Evolutionary conservation across 2,797 vertebrate genomes (phyloP).

Genomic region (Leucoraja ocellata): DNA sequence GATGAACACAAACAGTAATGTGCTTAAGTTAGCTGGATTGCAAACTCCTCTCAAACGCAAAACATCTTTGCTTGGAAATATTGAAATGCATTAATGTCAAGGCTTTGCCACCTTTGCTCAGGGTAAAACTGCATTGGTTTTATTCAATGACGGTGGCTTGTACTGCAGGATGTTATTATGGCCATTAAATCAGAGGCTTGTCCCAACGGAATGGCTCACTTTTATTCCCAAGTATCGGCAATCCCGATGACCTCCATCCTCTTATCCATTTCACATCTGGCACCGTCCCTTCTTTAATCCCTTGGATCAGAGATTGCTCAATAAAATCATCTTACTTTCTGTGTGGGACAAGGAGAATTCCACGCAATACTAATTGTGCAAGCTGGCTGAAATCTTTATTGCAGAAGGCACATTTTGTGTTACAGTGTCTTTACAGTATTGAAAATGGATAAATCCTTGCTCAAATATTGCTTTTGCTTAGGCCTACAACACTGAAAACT

Average conservation of each 20-base stretch:
- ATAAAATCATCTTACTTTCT: constrained; percentile 68
- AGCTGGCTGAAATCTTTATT: constrained; percentile 54
- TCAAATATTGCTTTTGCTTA: constrained; percentile 27
- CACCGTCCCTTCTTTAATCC: constrained; percentile 74
- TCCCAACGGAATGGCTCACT: constrained; percentile 61
- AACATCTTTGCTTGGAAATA: neutral
- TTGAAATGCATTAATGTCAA: neutral
- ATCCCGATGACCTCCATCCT: constrained; percentile 64
- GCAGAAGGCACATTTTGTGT: constrained; percentile 43
- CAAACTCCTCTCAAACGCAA: neutral
- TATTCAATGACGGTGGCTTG: constrained; percentile 42
- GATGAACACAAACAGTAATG: neutral
- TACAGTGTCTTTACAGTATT: constrained; percentile 46
- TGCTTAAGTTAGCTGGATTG: neutral
- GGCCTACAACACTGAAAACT: constrained; percentile 10
- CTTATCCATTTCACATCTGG: constrained; percentile 63
- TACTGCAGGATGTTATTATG: constrained; percentile 55
- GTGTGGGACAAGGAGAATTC: constrained; percentile 45
- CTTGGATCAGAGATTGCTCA: constrained; percentile 74
- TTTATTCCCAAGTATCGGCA: constrained; percentile 64
- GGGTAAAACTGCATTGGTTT: constrained; percentile 49
- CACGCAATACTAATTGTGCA: constrained; percentile 63
- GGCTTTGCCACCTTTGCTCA: constrained; percentile 43
- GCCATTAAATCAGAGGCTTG: constrained; percentile 56
- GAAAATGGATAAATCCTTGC: constrained; percentile 35